These are phyloP conservation scores for Oryctes rhinoceros DNA, from an alignment of 1,140 invertebrate genomes.

Conservation along the genomic window DNA sequence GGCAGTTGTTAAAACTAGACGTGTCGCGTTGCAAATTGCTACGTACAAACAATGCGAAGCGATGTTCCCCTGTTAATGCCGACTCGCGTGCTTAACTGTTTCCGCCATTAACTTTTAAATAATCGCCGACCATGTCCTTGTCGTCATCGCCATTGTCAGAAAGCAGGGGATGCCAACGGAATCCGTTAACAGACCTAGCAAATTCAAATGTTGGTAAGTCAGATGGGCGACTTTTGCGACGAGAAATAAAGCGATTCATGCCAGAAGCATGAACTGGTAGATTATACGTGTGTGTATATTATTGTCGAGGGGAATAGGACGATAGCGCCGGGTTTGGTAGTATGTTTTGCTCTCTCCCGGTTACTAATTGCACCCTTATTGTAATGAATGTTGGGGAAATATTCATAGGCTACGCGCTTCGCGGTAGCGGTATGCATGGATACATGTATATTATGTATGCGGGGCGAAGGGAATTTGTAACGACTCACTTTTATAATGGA, in stretches of 20 bases:
- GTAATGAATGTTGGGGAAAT: conserved; percentile 2
- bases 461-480: no score
- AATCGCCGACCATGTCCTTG: neutral
- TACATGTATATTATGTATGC: no score
- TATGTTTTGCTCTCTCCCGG: neutral
- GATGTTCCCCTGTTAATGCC: neutral
- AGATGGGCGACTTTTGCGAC: neutral
- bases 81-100: neutral
- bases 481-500: no score
- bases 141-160: neutral
- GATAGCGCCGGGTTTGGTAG: neutral
- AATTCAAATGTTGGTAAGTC: neutral
- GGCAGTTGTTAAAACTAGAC: neutral
- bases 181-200: neutral
- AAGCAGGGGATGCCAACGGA: neutral
- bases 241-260: neutral
- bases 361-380: conserved; percentile 17
- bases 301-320: neutral
- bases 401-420: neutral
- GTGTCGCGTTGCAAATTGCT: neutral
- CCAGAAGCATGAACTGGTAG: neutral
- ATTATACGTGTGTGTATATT: neutral
- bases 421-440: neutral
- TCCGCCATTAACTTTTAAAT: neutral
- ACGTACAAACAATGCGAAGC: neutral